phyloP scores from a whole-genome alignment of 2,113 vertebrate species.

The Panthera tigris region DNA sequence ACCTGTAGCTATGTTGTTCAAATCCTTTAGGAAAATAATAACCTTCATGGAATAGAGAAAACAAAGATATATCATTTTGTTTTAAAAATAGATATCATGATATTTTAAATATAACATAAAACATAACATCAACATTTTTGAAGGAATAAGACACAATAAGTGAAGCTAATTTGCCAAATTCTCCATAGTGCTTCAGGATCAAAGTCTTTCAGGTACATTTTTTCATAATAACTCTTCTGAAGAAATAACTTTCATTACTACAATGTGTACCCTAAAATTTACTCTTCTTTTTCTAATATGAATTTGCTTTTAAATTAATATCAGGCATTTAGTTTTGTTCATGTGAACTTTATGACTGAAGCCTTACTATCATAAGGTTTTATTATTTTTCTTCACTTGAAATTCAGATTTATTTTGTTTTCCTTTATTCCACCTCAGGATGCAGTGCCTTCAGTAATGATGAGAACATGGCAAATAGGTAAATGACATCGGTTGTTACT shows the following conservation, averaged over 20 bases:
- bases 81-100: background rate
- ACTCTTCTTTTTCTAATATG: background rate
- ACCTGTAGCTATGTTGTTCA: background rate
- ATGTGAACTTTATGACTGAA: slow-evolving; percentile 38
- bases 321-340: background rate
- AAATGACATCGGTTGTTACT: background rate
- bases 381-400: slow-evolving; percentile 39
- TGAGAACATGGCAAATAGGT: slow-evolving; percentile 46
- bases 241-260: slow-evolving; percentile 1
- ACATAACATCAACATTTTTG: background rate
- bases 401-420: slow-evolving; percentile 63
- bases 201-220: background rate
- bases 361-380: slow-evolving; percentile 7
- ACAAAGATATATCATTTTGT: background rate
- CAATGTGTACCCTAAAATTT: slow-evolving; percentile 1
- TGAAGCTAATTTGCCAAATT: slow-evolving; percentile 18
- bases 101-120: background rate
- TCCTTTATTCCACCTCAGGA: slow-evolving; percentile 19
- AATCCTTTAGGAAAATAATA: slow-evolving; percentile 2
- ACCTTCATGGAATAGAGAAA: background rate
- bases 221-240: background rate
- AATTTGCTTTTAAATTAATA: slow-evolving; percentile 9
- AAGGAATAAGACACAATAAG: background rate
- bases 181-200: background rate
- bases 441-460: slow-evolving; percentile 35